These are phyloP conservation scores for Xiphophorus birchmanni DNA, from an alignment of 2,797 vertebrate species.

Conservation along the genomic window DNA sequence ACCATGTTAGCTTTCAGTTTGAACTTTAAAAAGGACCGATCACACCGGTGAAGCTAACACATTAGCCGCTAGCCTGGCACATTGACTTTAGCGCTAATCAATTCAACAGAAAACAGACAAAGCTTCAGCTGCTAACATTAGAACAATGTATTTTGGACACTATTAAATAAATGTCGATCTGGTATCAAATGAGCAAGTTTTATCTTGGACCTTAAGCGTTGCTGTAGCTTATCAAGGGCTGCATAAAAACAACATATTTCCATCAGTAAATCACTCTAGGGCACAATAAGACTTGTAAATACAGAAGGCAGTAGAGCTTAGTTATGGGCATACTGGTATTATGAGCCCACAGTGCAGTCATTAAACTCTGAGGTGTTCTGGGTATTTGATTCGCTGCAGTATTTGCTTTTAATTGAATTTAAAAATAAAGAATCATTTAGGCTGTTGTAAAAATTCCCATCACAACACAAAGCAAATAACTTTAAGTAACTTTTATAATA, in stretches of 20 bases:
- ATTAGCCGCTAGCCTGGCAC: neutral
- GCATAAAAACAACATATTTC: conserved; percentile 36
- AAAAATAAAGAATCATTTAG: neutral
- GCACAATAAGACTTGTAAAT: conserved; percentile 47
- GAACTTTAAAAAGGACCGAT: neutral
- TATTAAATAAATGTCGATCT: neutral
- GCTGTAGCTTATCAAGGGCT: conserved; percentile 6
- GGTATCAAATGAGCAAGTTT: conserved; percentile 8
- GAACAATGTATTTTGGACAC: neutral
- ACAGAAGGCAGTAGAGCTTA: conserved; percentile 46
- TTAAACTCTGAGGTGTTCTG: conserved; percentile 38
- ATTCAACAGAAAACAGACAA: neutral
- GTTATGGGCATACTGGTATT: conserved; percentile 45
- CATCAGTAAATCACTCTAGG: conserved; percentile 30
- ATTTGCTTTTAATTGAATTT: conserved; percentile 3
- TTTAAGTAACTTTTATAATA: neutral
- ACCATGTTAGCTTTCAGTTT: neutral
- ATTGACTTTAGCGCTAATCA: neutral
- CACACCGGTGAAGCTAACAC: neutral
- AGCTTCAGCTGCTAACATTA: neutral
- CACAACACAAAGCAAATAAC: neutral
- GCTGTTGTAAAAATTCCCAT: neutral
- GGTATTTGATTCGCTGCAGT: conserved; percentile 28
- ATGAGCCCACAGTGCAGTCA: conserved; percentile 40
- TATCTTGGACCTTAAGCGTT: conserved; percentile 15